Percentiles rank a stretch among this genome's conserved stretches.
These are phyloP conservation scores for Parus major DNA, from an alignment of 2,113 vertebrate genomes.

Conservation along the genomic window DNA sequence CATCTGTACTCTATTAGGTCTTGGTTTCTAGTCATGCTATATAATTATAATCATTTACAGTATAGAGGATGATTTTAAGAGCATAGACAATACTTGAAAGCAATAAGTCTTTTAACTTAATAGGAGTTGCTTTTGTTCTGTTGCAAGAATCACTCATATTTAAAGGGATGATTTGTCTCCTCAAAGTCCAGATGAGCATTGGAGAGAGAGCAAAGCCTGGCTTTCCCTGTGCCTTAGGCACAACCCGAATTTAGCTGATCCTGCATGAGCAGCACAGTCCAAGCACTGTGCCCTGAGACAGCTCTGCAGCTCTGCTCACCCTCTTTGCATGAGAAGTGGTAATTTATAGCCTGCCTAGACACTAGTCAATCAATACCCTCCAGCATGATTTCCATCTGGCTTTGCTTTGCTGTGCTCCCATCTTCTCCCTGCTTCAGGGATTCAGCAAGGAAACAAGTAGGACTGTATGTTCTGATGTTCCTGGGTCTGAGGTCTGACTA, in stretches of 20 bases:
- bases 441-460: not conserved
- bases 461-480: not conserved
- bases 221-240: not conserved
- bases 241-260: not conserved
- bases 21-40: not conserved
- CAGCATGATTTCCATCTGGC: not conserved
- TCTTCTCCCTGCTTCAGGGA: not conserved
- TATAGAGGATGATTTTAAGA: not conserved
- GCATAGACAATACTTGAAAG: not conserved
- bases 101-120: not conserved
- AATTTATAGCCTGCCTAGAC: not conserved
- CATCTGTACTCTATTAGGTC: not conserved
- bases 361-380: not conserved
- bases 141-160: not conserved
- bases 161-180: not conserved
- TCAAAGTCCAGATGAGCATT: not conserved
- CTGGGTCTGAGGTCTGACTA: not conserved
- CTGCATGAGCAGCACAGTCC: not conserved
- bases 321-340: not conserved
- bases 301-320: not conserved
- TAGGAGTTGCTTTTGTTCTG: not conserved
- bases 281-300: not conserved
- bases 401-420: not conserved
- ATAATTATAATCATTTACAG: conserved; percentile 17
- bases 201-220: not conserved